Conservation (phyloP, 2,888 invertebrate genomes). For the Synanthedon andrenaeformis region DNA sequence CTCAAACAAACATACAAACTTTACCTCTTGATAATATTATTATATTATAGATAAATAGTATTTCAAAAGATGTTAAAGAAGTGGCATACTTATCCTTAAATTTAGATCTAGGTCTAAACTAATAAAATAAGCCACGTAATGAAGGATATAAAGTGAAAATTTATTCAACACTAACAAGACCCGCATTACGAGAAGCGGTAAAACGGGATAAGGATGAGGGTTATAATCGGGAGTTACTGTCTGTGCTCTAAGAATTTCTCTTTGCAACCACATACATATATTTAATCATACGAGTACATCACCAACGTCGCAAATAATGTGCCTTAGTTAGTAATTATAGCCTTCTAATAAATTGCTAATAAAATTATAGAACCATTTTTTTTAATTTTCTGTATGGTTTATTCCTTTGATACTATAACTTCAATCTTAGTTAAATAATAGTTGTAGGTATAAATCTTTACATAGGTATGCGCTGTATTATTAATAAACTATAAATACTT, state of each 20-base stretch:
- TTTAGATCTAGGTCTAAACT: constrained; percentile 14
- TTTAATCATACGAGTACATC: neutral
- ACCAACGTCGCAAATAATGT: neutral
- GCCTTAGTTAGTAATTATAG: neutral
- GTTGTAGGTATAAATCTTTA: too few species aligned
- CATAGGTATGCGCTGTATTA: too few species aligned
- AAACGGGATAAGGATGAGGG: constrained; percentile 12
- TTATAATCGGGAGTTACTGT: neutral
- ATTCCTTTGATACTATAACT: too few species aligned
- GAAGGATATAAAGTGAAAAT: constrained; percentile 19
- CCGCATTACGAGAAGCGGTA: constrained; percentile 24
- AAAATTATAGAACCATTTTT: too few species aligned
- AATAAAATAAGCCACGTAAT: constrained; percentile 23
- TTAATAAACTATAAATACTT: neutral
- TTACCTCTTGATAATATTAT: too few species aligned
- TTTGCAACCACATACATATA: neutral
- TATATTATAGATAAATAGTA: too few species aligned
- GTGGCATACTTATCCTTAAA: too few species aligned
- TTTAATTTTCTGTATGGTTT: too few species aligned
- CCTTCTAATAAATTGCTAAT: too few species aligned
- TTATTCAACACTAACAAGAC: constrained; percentile 21
- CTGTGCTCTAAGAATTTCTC: neutral
- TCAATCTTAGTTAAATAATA: too few species aligned
- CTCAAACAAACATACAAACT: too few species aligned
- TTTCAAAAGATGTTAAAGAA: too few species aligned